phyloP scores from a whole-genome alignment of 2,888 invertebrate genomes.

The Apodemia hepburni region DNA sequence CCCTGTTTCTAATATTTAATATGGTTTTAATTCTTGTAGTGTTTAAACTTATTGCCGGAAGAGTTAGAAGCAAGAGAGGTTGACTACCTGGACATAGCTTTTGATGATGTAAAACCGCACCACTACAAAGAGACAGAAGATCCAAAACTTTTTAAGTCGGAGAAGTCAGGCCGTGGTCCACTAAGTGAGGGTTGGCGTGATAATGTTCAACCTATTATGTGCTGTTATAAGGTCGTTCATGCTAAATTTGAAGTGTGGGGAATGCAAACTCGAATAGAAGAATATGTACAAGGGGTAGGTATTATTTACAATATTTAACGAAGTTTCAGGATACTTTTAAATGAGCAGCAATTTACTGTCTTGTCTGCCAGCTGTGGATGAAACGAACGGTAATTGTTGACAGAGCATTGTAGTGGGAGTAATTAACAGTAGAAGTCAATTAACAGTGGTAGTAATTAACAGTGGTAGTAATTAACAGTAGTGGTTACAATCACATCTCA shows the following conservation, averaged over 20 bases:
- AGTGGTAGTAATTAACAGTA: too few species aligned
- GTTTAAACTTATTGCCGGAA: constrained; percentile 85
- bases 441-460: too few species aligned
- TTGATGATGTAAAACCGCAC: constrained; percentile 91
- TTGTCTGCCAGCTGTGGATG: too few species aligned
- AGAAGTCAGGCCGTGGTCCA: constrained; percentile 91
- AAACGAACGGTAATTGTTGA: too few species aligned
- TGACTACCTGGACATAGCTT: constrained; percentile 92
- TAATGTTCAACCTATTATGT: constrained; percentile 90
- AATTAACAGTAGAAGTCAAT: too few species aligned
- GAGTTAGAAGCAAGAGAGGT: constrained; percentile 86
- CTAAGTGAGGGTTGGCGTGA: constrained; percentile 91
- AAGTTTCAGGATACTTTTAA: too few species aligned
- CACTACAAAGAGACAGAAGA: constrained; percentile 96
- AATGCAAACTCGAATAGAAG: constrained; percentile 92
- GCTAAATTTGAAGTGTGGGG: constrained; percentile 96
- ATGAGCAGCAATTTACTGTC: too few species aligned
- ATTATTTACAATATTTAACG: constrained; percentile 6
- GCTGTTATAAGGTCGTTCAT: constrained; percentile 93
- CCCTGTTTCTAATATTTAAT: too few species aligned
- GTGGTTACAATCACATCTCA: too few species aligned
- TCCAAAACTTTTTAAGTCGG: constrained; percentile 90
- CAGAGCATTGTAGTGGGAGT: too few species aligned
- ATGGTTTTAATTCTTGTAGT: constrained; percentile 74
- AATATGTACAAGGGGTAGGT: constrained; percentile 90